Percentiles rank a stretch among this genome's conserved stretches.
These are phyloP conservation scores for Hystrix brachyura DNA, from an alignment of 2,113 vertebrate species.

Conservation along the genomic window DNA sequence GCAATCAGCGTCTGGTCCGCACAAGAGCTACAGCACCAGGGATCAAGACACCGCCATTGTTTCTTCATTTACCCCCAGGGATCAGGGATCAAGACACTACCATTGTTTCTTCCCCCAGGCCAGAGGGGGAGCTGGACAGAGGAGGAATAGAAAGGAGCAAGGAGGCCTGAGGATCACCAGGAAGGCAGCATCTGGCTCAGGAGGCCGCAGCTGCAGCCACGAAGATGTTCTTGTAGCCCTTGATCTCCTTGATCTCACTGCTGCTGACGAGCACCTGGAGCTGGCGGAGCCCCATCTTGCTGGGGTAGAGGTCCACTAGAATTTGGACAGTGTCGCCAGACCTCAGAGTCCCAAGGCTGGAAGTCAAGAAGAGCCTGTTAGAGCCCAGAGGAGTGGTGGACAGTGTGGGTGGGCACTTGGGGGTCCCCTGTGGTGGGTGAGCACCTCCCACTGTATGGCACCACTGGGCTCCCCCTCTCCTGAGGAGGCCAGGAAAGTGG, in stretches of 20 bases:
- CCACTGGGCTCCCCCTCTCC: not conserved
- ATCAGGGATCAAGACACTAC: not conserved
- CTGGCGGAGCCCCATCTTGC: conserved; percentile 74
- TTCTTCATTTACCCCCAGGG: not conserved
- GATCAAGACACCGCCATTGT: not conserved
- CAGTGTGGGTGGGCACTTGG: not conserved
- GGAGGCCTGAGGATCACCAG: not conserved
- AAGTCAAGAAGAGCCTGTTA: conserved; percentile 25
- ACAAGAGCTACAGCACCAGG: not conserved
- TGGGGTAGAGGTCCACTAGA: conserved; percentile 71
- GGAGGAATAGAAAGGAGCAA: not conserved
- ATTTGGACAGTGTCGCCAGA: conserved; percentile 63
- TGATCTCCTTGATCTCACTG: conserved; percentile 80
- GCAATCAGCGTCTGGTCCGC: not conserved
- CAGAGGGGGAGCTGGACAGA: not conserved
- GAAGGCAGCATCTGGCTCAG: not conserved
- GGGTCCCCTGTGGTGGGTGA: not conserved
- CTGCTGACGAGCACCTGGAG: conserved; percentile 81
- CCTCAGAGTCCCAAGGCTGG: conserved; percentile 78
- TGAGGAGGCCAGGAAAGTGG: not conserved
- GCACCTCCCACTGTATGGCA: not conserved
- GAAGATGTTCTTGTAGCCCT: conserved; percentile 76
- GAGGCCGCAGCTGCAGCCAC: conserved; percentile 39
- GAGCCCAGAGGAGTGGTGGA: not conserved
- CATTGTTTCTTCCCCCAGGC: not conserved